These are phyloP conservation scores for Aldabrachelys gigantea DNA, from an alignment of 2,113 vertebrate genomes.

Conservation along the genomic window DNA sequence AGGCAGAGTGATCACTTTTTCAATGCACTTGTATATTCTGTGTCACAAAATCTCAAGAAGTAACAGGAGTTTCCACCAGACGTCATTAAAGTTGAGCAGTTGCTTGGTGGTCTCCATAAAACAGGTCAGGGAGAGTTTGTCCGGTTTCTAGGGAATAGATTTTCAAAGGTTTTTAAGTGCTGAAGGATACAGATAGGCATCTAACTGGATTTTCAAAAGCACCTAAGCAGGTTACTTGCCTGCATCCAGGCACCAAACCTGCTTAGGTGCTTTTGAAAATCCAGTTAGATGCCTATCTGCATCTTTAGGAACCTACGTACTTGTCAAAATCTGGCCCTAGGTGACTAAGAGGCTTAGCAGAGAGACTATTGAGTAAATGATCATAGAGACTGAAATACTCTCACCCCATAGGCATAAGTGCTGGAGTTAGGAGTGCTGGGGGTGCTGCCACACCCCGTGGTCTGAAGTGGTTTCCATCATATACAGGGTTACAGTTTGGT, in stretches of 20 bases:
- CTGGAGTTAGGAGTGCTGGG: too few relatives aligned
- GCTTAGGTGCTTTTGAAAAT: neutral
- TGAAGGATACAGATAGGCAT: neutral
- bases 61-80: neutral
- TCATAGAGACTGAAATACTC: neutral
- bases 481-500: too few relatives aligned
- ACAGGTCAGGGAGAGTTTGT: neutral
- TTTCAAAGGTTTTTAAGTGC: accelerated
- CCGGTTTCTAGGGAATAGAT: neutral
- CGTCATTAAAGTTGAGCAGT: neutral
- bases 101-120: neutral
- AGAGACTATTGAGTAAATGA: neutral
- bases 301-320: neutral
- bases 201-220: neutral
- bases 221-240: neutral
- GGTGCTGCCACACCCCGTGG: too few relatives aligned
- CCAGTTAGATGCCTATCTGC: neutral
- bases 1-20: neutral
- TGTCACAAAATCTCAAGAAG: neutral
- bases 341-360: neutral
- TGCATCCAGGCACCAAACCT: neutral
- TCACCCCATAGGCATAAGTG: neutral
- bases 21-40: neutral
- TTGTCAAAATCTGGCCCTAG: neutral
- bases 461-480: too few relatives aligned